phyloP scores from a whole-genome alignment of 1,140 invertebrate species.

The Lordiphosa clarofinis region DNA sequence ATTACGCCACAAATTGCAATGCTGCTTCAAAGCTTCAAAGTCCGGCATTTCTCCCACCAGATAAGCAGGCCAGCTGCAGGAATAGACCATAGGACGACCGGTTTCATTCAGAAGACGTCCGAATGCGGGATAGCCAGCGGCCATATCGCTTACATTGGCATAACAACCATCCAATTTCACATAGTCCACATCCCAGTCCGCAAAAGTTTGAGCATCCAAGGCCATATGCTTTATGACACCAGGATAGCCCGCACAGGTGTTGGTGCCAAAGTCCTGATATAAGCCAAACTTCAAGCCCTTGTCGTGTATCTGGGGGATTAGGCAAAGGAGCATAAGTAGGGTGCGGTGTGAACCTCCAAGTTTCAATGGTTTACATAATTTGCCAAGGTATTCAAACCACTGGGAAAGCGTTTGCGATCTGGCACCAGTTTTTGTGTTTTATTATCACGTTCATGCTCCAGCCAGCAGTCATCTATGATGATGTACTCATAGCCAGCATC shows the following conservation, averaged over 20 bases:
- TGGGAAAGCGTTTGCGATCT: constrained; percentile 89
- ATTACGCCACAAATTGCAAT: constrained; percentile 95
- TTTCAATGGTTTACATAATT: constrained; percentile 85
- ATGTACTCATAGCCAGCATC: constrained; percentile 91
- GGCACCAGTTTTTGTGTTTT: constrained; percentile 84
- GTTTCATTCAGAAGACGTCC: constrained; percentile 87
- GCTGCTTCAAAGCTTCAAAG: constrained; percentile 90
- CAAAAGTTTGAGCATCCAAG: constrained; percentile 91
- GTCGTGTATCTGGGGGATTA: constrained; percentile 84
- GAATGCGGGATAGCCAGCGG: constrained; percentile 86
- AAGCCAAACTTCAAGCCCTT: constrained; percentile 92
- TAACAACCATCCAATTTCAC: constrained; percentile 94
- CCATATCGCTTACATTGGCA: constrained; percentile 83
- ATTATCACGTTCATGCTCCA: constrained; percentile 84
- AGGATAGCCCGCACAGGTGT: constrained; percentile 92
- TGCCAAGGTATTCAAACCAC: constrained; percentile 88
- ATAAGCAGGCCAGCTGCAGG: constrained; percentile 94
- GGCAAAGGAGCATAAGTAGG: too few species aligned
- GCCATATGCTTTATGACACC: constrained; percentile 88
- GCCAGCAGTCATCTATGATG: constrained; percentile 95
- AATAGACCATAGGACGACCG: constrained; percentile 91
- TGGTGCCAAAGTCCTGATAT: constrained; percentile 92
- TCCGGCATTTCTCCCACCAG: constrained; percentile 90
- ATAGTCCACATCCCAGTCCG: constrained; percentile 93
- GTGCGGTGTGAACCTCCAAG: too few species aligned